Percentiles rank a stretch among this genome's conserved stretches.
Conservation (phyloP, 2,113 vertebrate species). For the Sorex araneus region DNA sequence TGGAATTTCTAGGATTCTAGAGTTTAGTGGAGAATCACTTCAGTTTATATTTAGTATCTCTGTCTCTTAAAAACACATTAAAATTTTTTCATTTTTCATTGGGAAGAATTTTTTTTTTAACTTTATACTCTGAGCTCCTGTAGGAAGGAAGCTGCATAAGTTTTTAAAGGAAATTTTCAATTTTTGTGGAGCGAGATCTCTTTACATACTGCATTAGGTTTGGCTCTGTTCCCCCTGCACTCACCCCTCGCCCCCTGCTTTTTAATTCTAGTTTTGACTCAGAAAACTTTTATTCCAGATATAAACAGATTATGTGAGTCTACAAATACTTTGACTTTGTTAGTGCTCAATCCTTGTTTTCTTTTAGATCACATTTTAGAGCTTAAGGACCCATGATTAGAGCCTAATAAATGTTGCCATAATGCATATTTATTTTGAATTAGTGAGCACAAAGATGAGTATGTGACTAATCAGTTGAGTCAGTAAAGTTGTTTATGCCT, state of each 20-base stretch:
- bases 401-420: neutral
- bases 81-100: neutral
- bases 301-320: neutral
- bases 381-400: neutral
- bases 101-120: neutral
- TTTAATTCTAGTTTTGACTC: slow-evolving; percentile 37
- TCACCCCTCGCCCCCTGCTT: no score
- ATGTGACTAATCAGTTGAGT: slow-evolving; percentile 20
- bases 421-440: slow-evolving; percentile 28
- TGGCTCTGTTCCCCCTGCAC: neutral
- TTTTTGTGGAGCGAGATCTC: slow-evolving; percentile 3
- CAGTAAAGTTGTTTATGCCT: neutral
- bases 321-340: neutral
- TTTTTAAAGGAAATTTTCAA: neutral
- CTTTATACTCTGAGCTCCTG: slow-evolving; percentile 8
- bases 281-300: neutral
- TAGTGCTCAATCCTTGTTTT: neutral
- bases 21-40: neutral
- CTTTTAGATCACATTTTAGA: slow-evolving; percentile 32
- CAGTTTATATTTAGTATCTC: slow-evolving; percentile 35
- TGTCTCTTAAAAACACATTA: neutral
- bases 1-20: neutral
- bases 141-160: neutral
- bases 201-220: neutral
- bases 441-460: neutral